Base-by-base conservation (phyloP, 2,797 vertebrate genomes). In the Amphiprion clarkii region DNA sequence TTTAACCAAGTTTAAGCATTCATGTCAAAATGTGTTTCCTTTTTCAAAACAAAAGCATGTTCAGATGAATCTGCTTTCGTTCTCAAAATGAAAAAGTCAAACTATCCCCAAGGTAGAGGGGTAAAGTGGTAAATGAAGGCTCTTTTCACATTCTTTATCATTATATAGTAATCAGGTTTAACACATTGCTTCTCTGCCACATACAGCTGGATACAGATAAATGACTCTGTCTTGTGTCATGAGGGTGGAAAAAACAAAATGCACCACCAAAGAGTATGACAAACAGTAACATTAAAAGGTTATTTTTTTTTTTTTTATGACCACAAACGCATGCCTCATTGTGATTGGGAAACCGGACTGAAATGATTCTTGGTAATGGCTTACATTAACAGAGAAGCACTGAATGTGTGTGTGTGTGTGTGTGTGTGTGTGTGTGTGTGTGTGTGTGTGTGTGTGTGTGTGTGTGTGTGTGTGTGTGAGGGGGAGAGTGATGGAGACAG, bases 361-460 rank as follows among this genome's bases (percentile, higher is more conserved):
- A 70, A 81, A 61, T 78, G 40, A 67, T 75, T 82, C 55, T 79
- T 81, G 62, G 33, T 79, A 83, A 83, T 79, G 72, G 42, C 51
- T 27, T 82, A 48, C 76, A 74, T 86, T 75, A 78, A 54, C 49
- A 71, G 58, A 71, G 54, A 64, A 51, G 60, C 48, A 58, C n/a
- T 67, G 49, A 23, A 4, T 68, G 58, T 64, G 31, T 7, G 31
- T 31, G 31, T 31, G 31, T 7, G 31, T 31, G 31, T 31, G 31
- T 7, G 31, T 31, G 31, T 31, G 31, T 31, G 31, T 31, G 31
- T 7, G 31, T 31, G 31, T 31, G 31, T 66, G 48, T 56, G 21
- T 14, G 48, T 13, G 65, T 31, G 31, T 7, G 31, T 31, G 31
- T 7, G 31, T 31, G 31, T 31, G 31, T 31, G 31, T 31, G 31